A percentile compares a stretch with the other conserved stretches of the same genome.
These are phyloP conservation scores for Cordilura impudica DNA, from an alignment of 2,888 invertebrate genomes.

Conservation along the genomic window DNA sequence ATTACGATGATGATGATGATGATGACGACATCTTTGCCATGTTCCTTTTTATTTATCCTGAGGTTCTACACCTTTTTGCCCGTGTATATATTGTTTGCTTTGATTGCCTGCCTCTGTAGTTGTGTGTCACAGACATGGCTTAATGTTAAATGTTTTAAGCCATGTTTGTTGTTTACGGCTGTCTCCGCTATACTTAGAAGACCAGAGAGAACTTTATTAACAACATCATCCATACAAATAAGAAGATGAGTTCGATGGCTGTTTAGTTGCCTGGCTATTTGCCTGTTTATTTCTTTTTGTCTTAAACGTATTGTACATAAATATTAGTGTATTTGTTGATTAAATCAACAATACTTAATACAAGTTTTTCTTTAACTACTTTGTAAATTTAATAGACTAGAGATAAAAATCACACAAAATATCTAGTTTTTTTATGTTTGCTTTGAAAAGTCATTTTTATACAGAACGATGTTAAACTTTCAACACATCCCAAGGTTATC, in stretches of 20 bases:
- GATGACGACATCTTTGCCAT: slow-evolving; percentile 50
- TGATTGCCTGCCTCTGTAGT: slow-evolving; percentile 30
- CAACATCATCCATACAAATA: slow-evolving; percentile 45
- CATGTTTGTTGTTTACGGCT: slow-evolving; percentile 65
- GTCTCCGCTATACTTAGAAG: slow-evolving; percentile 61
- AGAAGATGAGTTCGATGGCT: slow-evolving; percentile 43
- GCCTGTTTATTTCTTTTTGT: not conserved
- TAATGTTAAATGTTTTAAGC: slow-evolving; percentile 63
- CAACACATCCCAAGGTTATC: not conserved
- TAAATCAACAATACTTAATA: slow-evolving; percentile 53
- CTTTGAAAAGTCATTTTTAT: slow-evolving; percentile 27
- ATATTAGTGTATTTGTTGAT: slow-evolving; percentile 51
- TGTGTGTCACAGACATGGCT: slow-evolving; percentile 59
- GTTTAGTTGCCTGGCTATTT: not conserved
- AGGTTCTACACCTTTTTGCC: slow-evolving; percentile 11
- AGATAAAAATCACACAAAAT: slow-evolving; percentile 47
- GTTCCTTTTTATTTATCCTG: slow-evolving; percentile 42
- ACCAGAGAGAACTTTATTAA: slow-evolving; percentile 65
- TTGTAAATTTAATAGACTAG: slow-evolving; percentile 55
- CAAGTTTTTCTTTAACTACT: slow-evolving; percentile 56
- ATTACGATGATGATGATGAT: slow-evolving; percentile 11
- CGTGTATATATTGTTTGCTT: not conserved
- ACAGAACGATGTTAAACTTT: slow-evolving; percentile 20
- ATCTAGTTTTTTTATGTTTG: slow-evolving; percentile 17
- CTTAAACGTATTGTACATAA: slow-evolving; percentile 11